Conservation (phyloP, 2,888 invertebrate species). For the Zygaena filipendulae region DNA sequence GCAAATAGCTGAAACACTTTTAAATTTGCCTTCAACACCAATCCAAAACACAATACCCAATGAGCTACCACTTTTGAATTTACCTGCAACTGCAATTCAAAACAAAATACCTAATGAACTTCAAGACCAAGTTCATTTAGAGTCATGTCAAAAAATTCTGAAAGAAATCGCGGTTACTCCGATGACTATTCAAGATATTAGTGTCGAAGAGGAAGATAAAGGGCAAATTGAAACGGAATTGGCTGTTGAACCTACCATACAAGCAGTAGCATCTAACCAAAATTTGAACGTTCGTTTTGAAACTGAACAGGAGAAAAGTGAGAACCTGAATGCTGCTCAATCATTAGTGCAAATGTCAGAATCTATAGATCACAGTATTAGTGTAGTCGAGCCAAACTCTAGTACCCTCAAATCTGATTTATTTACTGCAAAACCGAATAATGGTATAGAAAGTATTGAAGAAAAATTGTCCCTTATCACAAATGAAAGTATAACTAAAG, state of each 20-base stretch:
- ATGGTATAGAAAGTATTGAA: conserved; percentile 29
- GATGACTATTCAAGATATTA: conserved; percentile 6
- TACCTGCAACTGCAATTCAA: neutral
- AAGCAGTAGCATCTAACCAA: conserved; percentile 21
- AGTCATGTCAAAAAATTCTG: too few relatives aligned
- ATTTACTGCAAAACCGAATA: conserved; percentile 25
- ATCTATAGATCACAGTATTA: conserved; percentile 46
- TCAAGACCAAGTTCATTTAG: conserved; percentile 19
- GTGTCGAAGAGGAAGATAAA: conserved; percentile 9
- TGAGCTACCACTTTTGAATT: conserved; percentile 15
- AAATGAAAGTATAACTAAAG: conserved; percentile 29
- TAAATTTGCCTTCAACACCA: conserved; percentile 52
- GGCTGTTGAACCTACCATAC: neutral
- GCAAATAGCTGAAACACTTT: conserved; percentile 58
- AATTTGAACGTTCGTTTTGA: conserved; percentile 38
- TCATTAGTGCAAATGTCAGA: conserved; percentile 63
- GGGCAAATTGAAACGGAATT: conserved; percentile 15
- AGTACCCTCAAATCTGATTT: conserved; percentile 14
- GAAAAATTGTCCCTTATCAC: conserved; percentile 31
- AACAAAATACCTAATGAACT: conserved; percentile 25
- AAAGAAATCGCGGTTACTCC: conserved; percentile 21
- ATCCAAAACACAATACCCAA: conserved; percentile 33
- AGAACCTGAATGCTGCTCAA: conserved; percentile 59
- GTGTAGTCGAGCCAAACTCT: conserved; percentile 26
- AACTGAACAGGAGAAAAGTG: conserved; percentile 56